Evolutionary conservation across 2,888 invertebrate genomes (phyloP).

Genomic region (Cepaea hortensis): DNA sequence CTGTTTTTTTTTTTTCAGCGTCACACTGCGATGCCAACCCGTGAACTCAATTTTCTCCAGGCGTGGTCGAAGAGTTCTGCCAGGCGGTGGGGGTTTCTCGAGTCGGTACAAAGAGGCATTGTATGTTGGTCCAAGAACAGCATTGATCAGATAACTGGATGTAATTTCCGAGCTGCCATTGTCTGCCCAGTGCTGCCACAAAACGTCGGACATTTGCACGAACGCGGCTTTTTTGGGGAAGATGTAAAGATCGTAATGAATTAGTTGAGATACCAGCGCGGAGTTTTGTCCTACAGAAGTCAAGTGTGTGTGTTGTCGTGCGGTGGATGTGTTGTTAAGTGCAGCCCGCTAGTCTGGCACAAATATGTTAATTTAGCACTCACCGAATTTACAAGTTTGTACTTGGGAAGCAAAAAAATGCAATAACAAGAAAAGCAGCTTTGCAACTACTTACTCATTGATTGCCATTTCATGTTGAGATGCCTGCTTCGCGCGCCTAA

Average conservation of each 20-base stretch:
- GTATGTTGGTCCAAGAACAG: not conserved
- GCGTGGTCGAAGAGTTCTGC: no score
- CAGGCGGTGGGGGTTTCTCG: no score
- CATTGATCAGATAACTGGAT: constrained; percentile 6
- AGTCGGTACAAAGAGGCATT: no score
- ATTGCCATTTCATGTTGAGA: constrained; percentile 42
- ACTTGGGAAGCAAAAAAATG: not conserved
- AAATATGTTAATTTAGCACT: not conserved
- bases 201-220: not conserved
- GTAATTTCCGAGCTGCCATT: not conserved
- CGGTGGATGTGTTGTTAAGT: not conserved
- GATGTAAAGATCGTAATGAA: not conserved
- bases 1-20: no score
- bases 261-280: not conserved
- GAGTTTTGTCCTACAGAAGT: not conserved
- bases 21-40: no score
- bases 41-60: no score
- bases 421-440: constrained; percentile 17
- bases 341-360: not conserved
- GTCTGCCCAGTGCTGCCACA: not conserved
- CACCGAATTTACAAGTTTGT: not conserved
- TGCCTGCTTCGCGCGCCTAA: constrained; percentile 20
- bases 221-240: not conserved
- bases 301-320: not conserved
- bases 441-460: constrained; percentile 26